Evolutionary conservation across 2,797 vertebrate species (phyloP).

Genomic region (Acomys russatus): DNA sequence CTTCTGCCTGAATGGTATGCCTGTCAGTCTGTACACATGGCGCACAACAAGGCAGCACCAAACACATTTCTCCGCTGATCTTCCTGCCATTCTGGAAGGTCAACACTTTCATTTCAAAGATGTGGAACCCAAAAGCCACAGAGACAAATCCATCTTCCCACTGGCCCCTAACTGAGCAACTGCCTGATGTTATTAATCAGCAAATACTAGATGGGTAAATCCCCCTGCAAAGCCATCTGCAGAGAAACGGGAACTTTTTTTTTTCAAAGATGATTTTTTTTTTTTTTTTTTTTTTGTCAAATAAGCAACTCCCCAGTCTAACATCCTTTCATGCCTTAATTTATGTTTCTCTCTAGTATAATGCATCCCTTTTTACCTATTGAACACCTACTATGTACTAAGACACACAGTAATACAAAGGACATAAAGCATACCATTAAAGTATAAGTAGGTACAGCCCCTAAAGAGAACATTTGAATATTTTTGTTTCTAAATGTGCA

Average conservation of each 20-base stretch:
- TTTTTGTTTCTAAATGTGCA: neutral
- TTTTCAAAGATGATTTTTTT: neutral
- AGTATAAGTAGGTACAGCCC: neutral
- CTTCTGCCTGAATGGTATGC: neutral
- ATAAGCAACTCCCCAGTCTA: neutral
- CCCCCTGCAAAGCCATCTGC: neutral
- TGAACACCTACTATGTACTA: neutral
- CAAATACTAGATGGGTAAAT: neutral
- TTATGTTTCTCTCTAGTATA: slow-evolving; percentile 24
- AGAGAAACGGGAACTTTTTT: neutral
- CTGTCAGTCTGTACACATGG: neutral
- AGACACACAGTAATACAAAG: slow-evolving; percentile 26
- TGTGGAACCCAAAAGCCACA: neutral
- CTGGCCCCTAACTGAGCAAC: neutral
- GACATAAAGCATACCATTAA: neutral
- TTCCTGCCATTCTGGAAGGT: slow-evolving; percentile 1
- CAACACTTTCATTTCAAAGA: slow-evolving; percentile 24
- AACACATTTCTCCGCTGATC: neutral
- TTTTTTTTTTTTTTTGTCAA: slow-evolving; percentile 20
- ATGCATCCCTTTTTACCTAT: neutral
- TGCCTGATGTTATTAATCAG: neutral
- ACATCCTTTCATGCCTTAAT: slow-evolving; percentile 39
- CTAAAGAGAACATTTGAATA: slow-evolving; percentile 25
- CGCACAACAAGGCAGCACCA: neutral
- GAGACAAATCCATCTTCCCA: neutral